Base-by-base conservation (phyloP, 2,797 vertebrate species). In the Premnoplex brunnescens region DNA sequence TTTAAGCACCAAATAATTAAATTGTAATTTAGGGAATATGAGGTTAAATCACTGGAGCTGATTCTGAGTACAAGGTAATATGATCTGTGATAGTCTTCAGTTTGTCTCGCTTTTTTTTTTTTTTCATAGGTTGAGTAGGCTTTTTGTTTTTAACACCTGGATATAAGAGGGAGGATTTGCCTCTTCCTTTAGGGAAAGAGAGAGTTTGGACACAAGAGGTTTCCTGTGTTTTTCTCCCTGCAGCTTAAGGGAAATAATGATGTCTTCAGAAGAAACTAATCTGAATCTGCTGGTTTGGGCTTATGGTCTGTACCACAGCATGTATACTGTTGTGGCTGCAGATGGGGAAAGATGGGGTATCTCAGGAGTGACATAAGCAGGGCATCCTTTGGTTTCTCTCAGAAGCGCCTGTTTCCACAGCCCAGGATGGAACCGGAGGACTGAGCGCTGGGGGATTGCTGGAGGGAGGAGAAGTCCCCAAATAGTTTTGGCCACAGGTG, bases 371-470 rank as follows among this genome's bases (percentile, higher is more conserved):
- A 20, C 22, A 12, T 2, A 2, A 14, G 44, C 62, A 75, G 49
- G 37, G 26, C 46, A 76, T 37, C 55, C 27, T 24, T 39, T 22
- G 15, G 23, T 39, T 60, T 16, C 24, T 46, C 43, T 71, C 51
- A 34, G 20, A 58, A 87, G 37, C 32, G 15, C 17, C 59, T 54
- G 0, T 55, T 85, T 73, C 46, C 7, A 7, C n/a, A 79, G 34
- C 28, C 2, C 1, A 32, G 34, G 10, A 59, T 15, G 24, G 51
- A 72, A 10, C 0, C 0, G 12, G 22, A 60, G 8, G 10, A 24
- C 21, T 39, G 55, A 73, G 10, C 12, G 10, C 28, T 44, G 34
- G 6, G 17, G 36, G 17, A 77, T 19, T 63, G 1, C 44, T 58
- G 26, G 8, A 20, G 32, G 21, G 7, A 32, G 44, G 7, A 32